Evolutionary conservation across 30 jellyfish, hydroid and myxozoan genomes (phyloP).

Genomic region (Aurelia aurita): DNA sequence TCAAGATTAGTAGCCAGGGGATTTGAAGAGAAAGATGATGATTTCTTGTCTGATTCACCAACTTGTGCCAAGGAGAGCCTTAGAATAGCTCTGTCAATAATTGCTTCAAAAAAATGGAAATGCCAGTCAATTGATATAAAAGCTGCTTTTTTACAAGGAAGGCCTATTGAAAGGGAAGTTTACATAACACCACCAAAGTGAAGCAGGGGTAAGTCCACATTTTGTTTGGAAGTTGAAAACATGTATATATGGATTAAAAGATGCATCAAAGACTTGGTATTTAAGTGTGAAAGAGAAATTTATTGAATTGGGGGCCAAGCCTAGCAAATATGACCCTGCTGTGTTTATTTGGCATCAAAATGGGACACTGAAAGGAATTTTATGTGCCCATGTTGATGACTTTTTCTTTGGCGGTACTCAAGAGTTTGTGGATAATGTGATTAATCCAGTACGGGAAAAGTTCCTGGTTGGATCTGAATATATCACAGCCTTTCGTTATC

Average conservation of each 20-base stretch:
- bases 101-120: slow-evolving; percentile 37
- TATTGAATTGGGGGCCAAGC: slow-evolving; percentile 13
- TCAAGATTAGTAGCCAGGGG: slow-evolving; percentile 58
- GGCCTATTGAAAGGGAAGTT: slow-evolving; percentile 44
- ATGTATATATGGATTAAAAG: slow-evolving; percentile 50
- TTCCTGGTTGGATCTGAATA: slow-evolving; percentile 21
- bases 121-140: slow-evolving; percentile 49
- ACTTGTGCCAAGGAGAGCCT: slow-evolving; percentile 58
- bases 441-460: not conserved
- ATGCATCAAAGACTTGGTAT: slow-evolving; percentile 42
- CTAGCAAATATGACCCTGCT: slow-evolving; percentile 29
- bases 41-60: slow-evolving; percentile 41
- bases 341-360: slow-evolving; percentile 1
- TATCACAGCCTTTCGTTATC: not conserved
- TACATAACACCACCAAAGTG: slow-evolving; percentile 69
- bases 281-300: slow-evolving; percentile 32
- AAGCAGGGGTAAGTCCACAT: slow-evolving; percentile 35
- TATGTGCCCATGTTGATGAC: slow-evolving; percentile 28
- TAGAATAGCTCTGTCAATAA: slow-evolving; percentile 16
- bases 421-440: not conserved
- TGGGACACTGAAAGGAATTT: not conserved
- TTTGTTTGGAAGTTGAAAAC: slow-evolving; percentile 36
- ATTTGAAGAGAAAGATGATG: slow-evolving; percentile 53
- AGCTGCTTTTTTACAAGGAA: slow-evolving; percentile 74
- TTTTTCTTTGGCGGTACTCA: slow-evolving; percentile 36